A percentile compares a stretch with the other conserved stretches of the same genome.
Conservation (phyloP, 1,140 invertebrate species). For the Heliconius hermathena region DNA sequence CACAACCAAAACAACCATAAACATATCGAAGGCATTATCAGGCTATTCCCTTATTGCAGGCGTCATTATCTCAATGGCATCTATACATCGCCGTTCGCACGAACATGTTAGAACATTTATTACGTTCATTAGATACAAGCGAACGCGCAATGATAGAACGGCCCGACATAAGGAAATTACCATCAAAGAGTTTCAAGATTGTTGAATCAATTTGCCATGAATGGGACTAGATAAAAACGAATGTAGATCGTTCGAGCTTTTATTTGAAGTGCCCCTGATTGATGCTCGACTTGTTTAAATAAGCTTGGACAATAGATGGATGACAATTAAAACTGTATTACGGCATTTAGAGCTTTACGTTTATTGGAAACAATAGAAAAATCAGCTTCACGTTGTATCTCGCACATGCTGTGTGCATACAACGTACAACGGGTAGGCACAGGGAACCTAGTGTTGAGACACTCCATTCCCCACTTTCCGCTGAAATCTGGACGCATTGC, state of each 20-base stretch:
- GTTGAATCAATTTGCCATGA: constrained; percentile 41
- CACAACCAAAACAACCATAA: constrained; percentile 15
- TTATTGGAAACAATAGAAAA: neutral
- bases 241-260: constrained; percentile 4
- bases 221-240: constrained; percentile 22
- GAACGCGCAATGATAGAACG: constrained; percentile 30
- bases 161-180: constrained; percentile 42
- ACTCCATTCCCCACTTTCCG: too few species aligned
- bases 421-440: too few species aligned
- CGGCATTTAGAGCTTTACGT: neutral
- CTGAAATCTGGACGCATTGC: too few species aligned
- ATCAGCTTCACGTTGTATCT: too few species aligned
- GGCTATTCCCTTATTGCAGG: constrained; percentile 38
- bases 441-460: too few species aligned
- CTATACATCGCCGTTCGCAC: constrained; percentile 52
- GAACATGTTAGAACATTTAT: constrained; percentile 41
- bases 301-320: neutral
- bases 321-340: neutral
- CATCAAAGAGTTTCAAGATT: constrained; percentile 36
- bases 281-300: neutral
- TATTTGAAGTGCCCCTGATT: neutral
- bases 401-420: too few species aligned
- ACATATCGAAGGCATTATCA: constrained; percentile 33
- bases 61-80: constrained; percentile 48
- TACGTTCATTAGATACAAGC: constrained; percentile 48